phyloP scores from a whole-genome alignment of 2,888 invertebrate species.

The Meandrusa payeni region DNA sequence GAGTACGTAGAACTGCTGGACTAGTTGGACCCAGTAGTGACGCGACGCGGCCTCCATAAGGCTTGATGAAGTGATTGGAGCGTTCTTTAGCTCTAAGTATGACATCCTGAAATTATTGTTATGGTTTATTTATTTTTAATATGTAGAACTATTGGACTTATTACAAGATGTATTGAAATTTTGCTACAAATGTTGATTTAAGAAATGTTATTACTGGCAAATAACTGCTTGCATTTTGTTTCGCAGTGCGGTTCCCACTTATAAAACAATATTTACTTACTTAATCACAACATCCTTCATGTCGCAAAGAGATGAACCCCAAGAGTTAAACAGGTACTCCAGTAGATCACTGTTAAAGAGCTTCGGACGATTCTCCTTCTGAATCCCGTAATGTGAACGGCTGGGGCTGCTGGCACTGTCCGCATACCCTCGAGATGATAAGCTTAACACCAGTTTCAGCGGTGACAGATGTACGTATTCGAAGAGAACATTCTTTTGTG shows the following conservation, averaged over 20 bases:
- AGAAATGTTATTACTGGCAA: no score
- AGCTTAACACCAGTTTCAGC: conserved; percentile 81
- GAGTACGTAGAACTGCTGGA: conserved; percentile 90
- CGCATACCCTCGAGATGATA: conserved; percentile 72
- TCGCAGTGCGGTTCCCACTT: no score
- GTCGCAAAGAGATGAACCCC: conserved; percentile 83
- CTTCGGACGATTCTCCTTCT: conserved; percentile 71
- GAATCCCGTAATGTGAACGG: conserved; percentile 49
- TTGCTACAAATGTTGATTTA: no score
- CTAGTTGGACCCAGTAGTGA: conserved; percentile 85
- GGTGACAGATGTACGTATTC: conserved; percentile 82
- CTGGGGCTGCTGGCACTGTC: conserved; percentile 54
- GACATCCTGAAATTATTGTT: conserved; percentile 82
- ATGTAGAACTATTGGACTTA: no score
- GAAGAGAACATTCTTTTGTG: conserved; percentile 66
- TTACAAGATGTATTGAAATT: no score
- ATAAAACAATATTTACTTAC: no score
- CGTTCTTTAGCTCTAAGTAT: conserved; percentile 82
- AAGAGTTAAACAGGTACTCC: conserved; percentile 83
- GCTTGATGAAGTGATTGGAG: conserved; percentile 70
- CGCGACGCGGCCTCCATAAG: conserved; percentile 79
- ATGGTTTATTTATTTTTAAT: no score
- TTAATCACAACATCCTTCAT: conserved; percentile 83
- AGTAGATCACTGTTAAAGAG: conserved; percentile 81
- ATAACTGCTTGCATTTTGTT: no score